Evolutionary conservation across 2,113 vertebrate genomes (phyloP), one percentile per base, ranked within the genome.

Genomic region (Ellobius talpinus): DNA sequence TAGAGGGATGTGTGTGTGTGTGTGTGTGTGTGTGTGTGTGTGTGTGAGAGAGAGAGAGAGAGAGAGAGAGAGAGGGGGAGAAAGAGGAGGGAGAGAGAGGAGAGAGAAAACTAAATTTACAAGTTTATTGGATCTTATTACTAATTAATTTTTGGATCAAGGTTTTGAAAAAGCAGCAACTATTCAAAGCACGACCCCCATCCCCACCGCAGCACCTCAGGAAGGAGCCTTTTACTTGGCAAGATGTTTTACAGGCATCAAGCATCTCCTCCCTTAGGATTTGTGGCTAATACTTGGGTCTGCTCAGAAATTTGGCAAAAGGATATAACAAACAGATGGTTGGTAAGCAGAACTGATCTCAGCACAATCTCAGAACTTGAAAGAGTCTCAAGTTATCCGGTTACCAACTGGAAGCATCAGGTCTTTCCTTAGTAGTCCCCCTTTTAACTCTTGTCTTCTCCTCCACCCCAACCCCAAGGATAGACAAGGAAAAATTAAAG

Each of bases 221-320:
- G 65, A 91, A 92, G 42, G 2, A 55, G 42, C 4, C 29, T 19
- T 90, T 68, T 55, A 29, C 61, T 93, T 96, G 77, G 13, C 47
- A 91, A 91, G 19, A 29, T 23, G 12, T 70, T 93, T 87, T 89
- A 45, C 8, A 65, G 45, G 7, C 26, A 10, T 61, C 50, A 91
- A 65, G 82, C 33, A 89, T 70, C 10, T 96, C n/a, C 42, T 77
- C 52, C 58, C 23, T 55, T 70, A 58, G 66, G 47, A 24, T 93
- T 73, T 23, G 26, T 73, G 29, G 7, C 65, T 89, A 39, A 84
- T 50, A 55, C 36, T 96, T 78, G 85, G n/a, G 72, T 92, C 66
- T 96, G 89, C 50, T 45, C 39, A 84, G 81, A 94, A 94, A 87
- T 79, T 94, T 97, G 94, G 78, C 77, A 89, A 91, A 95, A 94